Base-by-base conservation (phyloP, 2,797 vertebrate species). In the Orientallactaga sibirica region DNA sequence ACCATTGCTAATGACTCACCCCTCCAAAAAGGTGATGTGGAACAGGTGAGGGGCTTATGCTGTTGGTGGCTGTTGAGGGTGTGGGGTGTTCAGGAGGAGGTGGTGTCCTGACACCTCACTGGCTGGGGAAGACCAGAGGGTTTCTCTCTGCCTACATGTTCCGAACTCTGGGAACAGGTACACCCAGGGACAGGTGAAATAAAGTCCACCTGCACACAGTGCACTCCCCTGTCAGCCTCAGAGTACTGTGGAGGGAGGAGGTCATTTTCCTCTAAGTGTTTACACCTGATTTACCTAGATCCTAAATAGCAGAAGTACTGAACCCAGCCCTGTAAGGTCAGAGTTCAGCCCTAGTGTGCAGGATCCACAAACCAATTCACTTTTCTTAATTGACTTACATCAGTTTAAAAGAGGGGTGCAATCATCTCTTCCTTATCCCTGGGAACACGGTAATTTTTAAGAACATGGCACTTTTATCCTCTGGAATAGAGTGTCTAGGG, bases 271-370 rank as follows among this genome's bases (percentile, higher is more conserved):
- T 86, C 80, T 90, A 16, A 2, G 3, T 80, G 3, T 33, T 90
- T 86, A 86, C 88, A 66, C 9, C 81, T 83, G 4, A 86, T 93
- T 93, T 71, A 68, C 61, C 74, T 88, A 55, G 73, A 78, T 71
- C 58, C 64, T 71, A 58, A 86, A 37, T 11, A 29, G 33, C 16
- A 2, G 16, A 77, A 86, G 25, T 52, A 16, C 29, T 55, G 61
- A 81, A 18, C 27, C 16, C 33, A 22, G 43, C 64, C 11, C 25
- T 52, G 27, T 27, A 52, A 86, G 7, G 41, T 75, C 5, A 29
- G 5, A 0, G 4, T 24, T 91, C 11, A 43, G 41, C 27, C 9
- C 58, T 8, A 75, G 43, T 7, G 48, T 76, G 12, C 84, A 12
- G 86, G 87, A 33, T 22, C 37, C 22, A 1, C 11, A 27, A 70